These are phyloP conservation scores for Petroica traversi DNA, from an alignment of 2,113 vertebrate species.

Conservation along the genomic window DNA sequence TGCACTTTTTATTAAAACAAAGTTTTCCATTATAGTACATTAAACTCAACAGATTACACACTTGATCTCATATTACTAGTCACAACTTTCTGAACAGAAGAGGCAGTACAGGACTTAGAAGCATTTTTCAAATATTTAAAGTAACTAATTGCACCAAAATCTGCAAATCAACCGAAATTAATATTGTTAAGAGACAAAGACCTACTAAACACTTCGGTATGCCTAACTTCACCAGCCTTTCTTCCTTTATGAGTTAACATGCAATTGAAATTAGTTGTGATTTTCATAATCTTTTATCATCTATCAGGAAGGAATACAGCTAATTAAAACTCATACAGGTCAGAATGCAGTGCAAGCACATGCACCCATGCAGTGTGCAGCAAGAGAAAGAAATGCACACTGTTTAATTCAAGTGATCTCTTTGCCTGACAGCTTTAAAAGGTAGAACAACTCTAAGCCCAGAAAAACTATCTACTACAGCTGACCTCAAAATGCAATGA, in stretches of 20 bases:
- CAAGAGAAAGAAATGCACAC: not conserved
- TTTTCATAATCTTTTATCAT: not conserved
- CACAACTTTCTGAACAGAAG: not conserved
- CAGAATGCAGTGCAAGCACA: not conserved
- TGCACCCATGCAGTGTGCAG: not conserved
- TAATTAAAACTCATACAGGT: not conserved
- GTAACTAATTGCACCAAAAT: not conserved
- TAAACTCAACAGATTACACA: not conserved
- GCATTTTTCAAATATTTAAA: not conserved
- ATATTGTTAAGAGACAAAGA: not conserved
- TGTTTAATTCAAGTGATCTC: not conserved
- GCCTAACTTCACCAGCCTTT: not conserved
- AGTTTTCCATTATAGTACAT: not conserved
- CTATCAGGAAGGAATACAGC: not conserved
- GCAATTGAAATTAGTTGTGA: not conserved
- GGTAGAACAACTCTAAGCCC: not conserved
- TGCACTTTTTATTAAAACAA: not conserved
- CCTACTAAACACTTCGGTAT: not conserved
- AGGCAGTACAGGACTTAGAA: not conserved
- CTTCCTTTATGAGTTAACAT: not conserved
- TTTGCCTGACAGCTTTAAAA: not conserved
- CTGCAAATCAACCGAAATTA: not conserved
- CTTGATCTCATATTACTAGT: not conserved
- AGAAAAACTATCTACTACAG: not conserved
- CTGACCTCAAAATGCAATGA: not conserved